Percentiles rank a stretch among this genome's conserved stretches.
These are phyloP conservation scores for Plotosus lineatus DNA, from an alignment of 2,113 vertebrate species.

Conservation along the genomic window DNA sequence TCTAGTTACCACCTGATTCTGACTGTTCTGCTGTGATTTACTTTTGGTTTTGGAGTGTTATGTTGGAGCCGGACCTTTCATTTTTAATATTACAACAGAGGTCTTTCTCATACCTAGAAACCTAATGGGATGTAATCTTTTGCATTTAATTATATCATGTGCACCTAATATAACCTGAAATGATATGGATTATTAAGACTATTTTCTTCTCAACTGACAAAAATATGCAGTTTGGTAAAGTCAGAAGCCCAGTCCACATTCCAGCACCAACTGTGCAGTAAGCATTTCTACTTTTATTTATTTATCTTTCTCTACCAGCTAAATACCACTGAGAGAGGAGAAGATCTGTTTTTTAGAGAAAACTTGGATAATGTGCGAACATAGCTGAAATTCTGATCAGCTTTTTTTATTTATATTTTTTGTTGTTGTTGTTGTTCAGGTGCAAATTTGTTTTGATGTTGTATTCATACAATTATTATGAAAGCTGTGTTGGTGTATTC, in stretches of 20 bases:
- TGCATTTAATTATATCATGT: background rate
- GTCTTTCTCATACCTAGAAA: background rate
- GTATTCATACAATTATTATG: background rate
- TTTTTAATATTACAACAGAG: background rate
- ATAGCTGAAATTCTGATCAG: background rate
- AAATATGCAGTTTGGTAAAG: background rate
- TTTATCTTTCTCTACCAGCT: background rate
- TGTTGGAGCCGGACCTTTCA: background rate
- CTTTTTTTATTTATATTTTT: background rate
- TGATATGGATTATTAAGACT: background rate
- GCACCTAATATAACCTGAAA: background rate
- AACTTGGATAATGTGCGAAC: background rate
- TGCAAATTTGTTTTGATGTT: background rate
- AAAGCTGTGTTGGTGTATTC: background rate
- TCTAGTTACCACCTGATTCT: too few relatives aligned
- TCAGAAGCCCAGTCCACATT: background rate
- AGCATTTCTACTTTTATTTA: background rate
- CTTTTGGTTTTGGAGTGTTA: background rate
- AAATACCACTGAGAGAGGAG: background rate
- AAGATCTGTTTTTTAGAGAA: background rate
- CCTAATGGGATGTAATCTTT: background rate
- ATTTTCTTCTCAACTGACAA: background rate
- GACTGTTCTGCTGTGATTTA: background rate
- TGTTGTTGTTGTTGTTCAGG: background rate
- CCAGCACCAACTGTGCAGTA: background rate